phyloP scores from a whole-genome alignment of 2,113 vertebrate genomes.

The Pholis gunnellus region DNA sequence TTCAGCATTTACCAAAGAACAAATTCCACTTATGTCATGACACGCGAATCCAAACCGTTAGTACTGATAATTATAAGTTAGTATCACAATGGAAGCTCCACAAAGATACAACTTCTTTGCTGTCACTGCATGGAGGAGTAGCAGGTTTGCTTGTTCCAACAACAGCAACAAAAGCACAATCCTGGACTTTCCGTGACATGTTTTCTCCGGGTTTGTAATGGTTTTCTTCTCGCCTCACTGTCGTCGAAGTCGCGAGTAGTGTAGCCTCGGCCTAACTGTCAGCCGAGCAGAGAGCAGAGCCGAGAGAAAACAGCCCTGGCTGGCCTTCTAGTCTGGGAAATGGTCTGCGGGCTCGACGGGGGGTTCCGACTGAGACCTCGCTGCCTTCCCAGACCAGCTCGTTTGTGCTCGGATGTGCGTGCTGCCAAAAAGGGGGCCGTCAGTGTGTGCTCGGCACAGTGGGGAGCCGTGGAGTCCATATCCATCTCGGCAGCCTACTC shows the following conservation, averaged over 20 bases:
- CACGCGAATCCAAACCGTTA: conserved; percentile 7
- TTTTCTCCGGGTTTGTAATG: conserved; percentile 71
- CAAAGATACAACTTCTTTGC: background rate
- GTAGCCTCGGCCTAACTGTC: conserved; percentile 76
- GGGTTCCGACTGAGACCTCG: conserved; percentile 77
- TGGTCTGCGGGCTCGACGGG: conserved; percentile 79
- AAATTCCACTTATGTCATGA: background rate
- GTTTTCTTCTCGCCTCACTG: conserved; percentile 78
- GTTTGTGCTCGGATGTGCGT: conserved; percentile 76
- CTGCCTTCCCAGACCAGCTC: conserved; percentile 81
- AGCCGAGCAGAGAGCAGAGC: conserved; percentile 74
- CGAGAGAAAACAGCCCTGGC: conserved; percentile 78
- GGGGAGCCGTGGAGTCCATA: conserved; percentile 78
- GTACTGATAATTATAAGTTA: background rate
- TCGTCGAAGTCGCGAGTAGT: conserved; percentile 58
- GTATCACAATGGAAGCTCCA: background rate
- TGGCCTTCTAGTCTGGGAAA: conserved; percentile 82
- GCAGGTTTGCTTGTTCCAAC: conserved; percentile 36
- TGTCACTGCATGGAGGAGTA: background rate
- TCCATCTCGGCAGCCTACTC: conserved; percentile 80
- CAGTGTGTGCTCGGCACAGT: conserved; percentile 78
- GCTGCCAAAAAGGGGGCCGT: conserved; percentile 80
- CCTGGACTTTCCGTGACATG: conserved; percentile 62
- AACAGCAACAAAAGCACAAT: conserved; percentile 38
- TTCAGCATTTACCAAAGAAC: conserved; percentile 11